These are phyloP conservation scores for Ataeniobius toweri DNA, from an alignment of 2,797 vertebrate genomes.

Conservation along the genomic window DNA sequence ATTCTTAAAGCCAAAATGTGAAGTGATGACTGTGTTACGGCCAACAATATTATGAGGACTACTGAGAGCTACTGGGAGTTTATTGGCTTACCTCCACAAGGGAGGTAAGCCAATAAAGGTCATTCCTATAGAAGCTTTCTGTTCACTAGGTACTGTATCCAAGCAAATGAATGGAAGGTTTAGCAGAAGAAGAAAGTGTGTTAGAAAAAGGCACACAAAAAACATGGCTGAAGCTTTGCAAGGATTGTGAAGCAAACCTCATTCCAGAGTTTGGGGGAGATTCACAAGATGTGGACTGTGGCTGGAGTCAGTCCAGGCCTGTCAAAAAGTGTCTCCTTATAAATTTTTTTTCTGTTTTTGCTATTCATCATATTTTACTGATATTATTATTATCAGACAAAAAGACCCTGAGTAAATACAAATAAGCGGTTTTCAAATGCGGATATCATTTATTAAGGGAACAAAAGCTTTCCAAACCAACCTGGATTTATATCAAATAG, in stretches of 20 bases:
- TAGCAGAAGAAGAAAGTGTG: not conserved
- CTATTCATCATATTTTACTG: not conserved
- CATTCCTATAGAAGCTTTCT: not conserved
- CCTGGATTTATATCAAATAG: not conserved
- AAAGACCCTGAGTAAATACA: not conserved
- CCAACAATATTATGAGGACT: too few species aligned
- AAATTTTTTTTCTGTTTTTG: not conserved
- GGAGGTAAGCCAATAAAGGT: too few species aligned
- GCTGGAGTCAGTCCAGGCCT: not conserved
- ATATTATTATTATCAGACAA: not conserved
- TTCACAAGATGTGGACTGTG: too few species aligned
- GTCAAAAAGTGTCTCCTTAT: not conserved
- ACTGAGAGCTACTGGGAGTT: too few species aligned
- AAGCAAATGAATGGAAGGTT: not conserved
- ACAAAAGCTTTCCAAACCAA: not conserved
- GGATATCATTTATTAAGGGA: not conserved
- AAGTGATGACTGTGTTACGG: too few species aligned
- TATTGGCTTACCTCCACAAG: too few species aligned
- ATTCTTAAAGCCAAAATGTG: too few species aligned
- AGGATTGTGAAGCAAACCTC: too few species aligned
- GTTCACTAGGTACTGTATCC: not conserved
- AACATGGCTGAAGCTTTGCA: too few species aligned
- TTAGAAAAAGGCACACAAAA: not conserved
- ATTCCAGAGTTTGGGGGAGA: too few species aligned
- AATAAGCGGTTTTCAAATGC: not conserved